phyloP scores from a whole-genome alignment of 2,888 invertebrate species.

The Acrobasis suavella region DNA sequence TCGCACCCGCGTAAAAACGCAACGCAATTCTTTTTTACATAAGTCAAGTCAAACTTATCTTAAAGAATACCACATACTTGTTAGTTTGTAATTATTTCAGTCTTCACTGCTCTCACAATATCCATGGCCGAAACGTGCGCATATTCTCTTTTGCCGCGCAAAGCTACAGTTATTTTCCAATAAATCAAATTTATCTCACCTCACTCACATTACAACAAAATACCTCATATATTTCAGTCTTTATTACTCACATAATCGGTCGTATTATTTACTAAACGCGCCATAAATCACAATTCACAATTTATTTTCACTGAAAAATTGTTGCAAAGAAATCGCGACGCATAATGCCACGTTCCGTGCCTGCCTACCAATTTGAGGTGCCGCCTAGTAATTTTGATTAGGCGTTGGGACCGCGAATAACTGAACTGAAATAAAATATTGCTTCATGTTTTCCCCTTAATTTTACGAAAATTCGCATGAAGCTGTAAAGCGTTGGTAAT shows the following conservation, averaged over 20 bases:
- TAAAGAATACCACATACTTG: background rate
- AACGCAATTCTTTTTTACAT: background rate
- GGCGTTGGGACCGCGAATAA: background rate
- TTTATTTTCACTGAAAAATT: slow-evolving; percentile 5
- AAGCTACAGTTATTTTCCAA: background rate
- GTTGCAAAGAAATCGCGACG: slow-evolving; percentile 5
- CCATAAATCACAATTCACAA: slow-evolving; percentile 4
- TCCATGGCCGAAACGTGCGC: background rate
- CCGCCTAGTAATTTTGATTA: slow-evolving; percentile 12
- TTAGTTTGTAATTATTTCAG: too few relatives aligned
- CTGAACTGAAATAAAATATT: background rate
- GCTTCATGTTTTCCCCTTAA: background rate
- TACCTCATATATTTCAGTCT: background rate
- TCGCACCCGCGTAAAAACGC: background rate
- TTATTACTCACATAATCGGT: slow-evolving; percentile 4
- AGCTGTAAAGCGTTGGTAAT: too few relatives aligned
- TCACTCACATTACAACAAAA: slow-evolving; percentile 1
- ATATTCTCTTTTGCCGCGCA: background rate
- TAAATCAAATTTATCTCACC: background rate
- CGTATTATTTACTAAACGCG: slow-evolving; percentile 11
- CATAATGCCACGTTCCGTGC: slow-evolving; percentile 16
- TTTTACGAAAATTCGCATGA: too few relatives aligned
- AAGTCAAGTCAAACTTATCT: background rate
- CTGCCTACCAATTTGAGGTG: slow-evolving; percentile 2
- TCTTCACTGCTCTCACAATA: background rate